These are phyloP conservation scores for Buathra laborator DNA, from an alignment of 2,888 invertebrate species.

Conservation along the genomic window DNA sequence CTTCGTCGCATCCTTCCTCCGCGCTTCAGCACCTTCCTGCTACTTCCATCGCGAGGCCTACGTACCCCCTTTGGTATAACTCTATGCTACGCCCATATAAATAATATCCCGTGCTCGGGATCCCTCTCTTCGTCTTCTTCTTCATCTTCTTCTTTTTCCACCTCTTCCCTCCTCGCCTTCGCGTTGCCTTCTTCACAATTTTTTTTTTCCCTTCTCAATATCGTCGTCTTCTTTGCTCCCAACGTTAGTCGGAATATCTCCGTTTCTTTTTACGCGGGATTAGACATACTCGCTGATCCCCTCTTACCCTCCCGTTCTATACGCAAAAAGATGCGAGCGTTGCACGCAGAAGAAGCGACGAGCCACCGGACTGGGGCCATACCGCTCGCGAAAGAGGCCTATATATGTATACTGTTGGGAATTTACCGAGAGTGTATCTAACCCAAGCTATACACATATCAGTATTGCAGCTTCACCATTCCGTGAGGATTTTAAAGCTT, in stretches of 20 bases:
- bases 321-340: constrained; percentile 21
- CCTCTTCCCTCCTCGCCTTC: constrained; percentile 13
- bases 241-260: constrained; percentile 46
- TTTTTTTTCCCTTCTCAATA: background rate
- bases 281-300: constrained; percentile 56
- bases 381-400: constrained; percentile 56
- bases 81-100: constrained; percentile 79
- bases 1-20: constrained; percentile 65
- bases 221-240: constrained; percentile 25
- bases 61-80: constrained; percentile 60
- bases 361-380: constrained; percentile 33
- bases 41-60: constrained; percentile 65
- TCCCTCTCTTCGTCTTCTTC: constrained; percentile 66
- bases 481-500: constrained; percentile 51
- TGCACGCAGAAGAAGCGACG: constrained; percentile 48
- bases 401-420: constrained; percentile 28
- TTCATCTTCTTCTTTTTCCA: constrained; percentile 21
- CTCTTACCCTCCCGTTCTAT: background rate
- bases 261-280: constrained; percentile 57
- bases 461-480: constrained; percentile 42
- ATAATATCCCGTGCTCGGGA: constrained; percentile 79
- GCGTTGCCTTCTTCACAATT: constrained; percentile 1
- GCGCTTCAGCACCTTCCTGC: constrained; percentile 67
- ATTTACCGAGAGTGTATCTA: constrained; percentile 39
- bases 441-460: constrained; percentile 49